phyloP scores from a whole-genome alignment of 2,797 vertebrate genomes.

The Botia kubotai region DNA sequence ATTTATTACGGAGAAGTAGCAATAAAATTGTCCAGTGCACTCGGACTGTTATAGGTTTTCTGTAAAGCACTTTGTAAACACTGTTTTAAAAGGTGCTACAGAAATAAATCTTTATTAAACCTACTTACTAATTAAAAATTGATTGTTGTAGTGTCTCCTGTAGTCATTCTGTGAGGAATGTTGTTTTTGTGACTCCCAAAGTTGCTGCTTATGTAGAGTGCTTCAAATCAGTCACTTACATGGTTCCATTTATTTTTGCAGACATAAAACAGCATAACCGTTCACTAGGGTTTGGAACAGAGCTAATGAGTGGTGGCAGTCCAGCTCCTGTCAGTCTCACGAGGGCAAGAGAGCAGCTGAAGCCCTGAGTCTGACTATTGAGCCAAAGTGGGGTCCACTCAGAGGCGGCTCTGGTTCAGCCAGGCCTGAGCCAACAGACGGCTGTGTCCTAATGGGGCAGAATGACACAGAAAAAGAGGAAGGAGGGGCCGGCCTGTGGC shows the following conservation, averaged over 20 bases:
- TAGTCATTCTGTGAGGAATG: too few relatives aligned
- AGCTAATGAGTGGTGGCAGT: constrained; percentile 67
- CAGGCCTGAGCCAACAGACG: constrained; percentile 52
- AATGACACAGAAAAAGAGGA: constrained; percentile 2
- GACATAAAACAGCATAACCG: not conserved
- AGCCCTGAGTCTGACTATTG: not conserved
- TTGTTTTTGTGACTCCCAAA: too few relatives aligned
- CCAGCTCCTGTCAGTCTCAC: constrained; percentile 65
- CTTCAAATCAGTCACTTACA: not conserved
- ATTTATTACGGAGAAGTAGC: too few relatives aligned
- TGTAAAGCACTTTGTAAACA: too few relatives aligned
- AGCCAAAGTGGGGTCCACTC: not conserved
- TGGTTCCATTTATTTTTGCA: not conserved
- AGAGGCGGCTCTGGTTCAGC: constrained; percentile 32
- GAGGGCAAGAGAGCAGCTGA: constrained; percentile 44
- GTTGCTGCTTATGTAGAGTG: not conserved
- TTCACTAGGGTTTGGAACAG: not conserved
- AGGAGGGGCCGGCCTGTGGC: not conserved
- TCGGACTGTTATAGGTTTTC: too few relatives aligned
- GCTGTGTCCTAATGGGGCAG: constrained; percentile 27
- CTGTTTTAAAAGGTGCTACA: too few relatives aligned
- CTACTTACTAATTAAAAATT: too few relatives aligned
- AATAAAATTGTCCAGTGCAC: too few relatives aligned
- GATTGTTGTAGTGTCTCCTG: too few relatives aligned
- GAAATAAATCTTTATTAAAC: too few relatives aligned